Evolutionary conservation across 2,113 vertebrate species (phyloP).

Genomic region (Mormyrus lacerda): DNA sequence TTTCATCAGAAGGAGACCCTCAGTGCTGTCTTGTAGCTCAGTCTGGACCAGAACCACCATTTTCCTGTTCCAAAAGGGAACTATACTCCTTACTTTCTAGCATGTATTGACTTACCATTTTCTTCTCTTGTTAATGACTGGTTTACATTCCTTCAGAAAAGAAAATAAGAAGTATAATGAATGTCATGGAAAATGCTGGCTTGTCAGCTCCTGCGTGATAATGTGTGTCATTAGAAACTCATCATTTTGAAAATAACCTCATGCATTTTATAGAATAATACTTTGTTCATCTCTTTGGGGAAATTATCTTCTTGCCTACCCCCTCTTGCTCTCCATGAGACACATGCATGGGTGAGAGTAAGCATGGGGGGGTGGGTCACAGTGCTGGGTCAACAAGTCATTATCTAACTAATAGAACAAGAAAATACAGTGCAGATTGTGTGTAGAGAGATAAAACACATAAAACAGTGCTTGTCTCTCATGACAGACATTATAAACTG

Average conservation of each 20-base stretch:
- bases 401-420: too few relatives aligned
- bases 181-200: background rate
- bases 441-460: too few relatives aligned
- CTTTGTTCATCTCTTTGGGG: background rate
- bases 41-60: background rate
- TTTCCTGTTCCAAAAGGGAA: background rate
- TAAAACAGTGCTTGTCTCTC: too few relatives aligned
- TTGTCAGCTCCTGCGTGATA: background rate
- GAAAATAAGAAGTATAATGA: background rate
- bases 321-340: background rate
- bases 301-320: background rate
- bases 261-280: background rate
- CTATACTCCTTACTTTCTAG: background rate
- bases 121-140: conserved; percentile 21
- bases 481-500: too few relatives aligned
- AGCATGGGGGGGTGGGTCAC: background rate
- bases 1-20: background rate
- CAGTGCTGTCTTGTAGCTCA: background rate
- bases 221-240: background rate
- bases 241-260: background rate
- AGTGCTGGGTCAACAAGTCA: background rate
- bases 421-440: too few relatives aligned
- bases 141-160: conserved; percentile 41
- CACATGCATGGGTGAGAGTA: background rate
- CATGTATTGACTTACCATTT: conserved; percentile 43